Evolutionary conservation across 35 echinoderm and acorn worm genomes (phyloP).

Genomic region (Ophiothrix spiculata): DNA sequence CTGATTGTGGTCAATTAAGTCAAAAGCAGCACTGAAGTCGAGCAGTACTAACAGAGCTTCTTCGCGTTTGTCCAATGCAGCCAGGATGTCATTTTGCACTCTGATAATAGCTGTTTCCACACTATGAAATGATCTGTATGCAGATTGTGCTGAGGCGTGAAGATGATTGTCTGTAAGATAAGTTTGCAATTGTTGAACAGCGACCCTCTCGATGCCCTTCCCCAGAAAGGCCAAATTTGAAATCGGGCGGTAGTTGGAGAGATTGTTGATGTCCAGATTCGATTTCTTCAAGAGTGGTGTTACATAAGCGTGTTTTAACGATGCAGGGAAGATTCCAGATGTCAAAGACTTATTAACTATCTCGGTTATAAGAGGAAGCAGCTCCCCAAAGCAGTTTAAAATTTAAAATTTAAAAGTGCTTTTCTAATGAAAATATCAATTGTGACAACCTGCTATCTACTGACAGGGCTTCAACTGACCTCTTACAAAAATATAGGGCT

Average conservation of each 20-base stretch:
- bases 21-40: slow-evolving; percentile 10
- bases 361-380: background rate
- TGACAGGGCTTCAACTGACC: no score
- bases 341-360: background rate
- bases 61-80: background rate
- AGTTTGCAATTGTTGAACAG: slow-evolving; percentile 13
- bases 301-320: background rate
- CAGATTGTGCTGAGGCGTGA: slow-evolving; percentile 22
- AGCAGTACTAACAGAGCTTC: background rate
- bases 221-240: slow-evolving; percentile 43
- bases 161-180: slow-evolving; percentile 19
- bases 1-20: background rate
- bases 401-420: no score
- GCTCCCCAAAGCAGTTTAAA: no score
- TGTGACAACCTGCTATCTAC: no score
- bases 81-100: background rate
- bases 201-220: slow-evolving; percentile 35
- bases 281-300: slow-evolving; percentile 14
- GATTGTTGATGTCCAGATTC: background rate
- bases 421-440: no score
- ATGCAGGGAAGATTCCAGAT: background rate
- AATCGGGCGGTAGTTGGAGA: slow-evolving; percentile 14
- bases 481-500: no score
- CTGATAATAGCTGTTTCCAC: slow-evolving; percentile 26
- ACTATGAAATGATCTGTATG: slow-evolving; percentile 37